Percentiles rank a stretch among this genome's conserved stretches.
Evolutionary conservation across 2,113 vertebrate genomes (phyloP).

Genomic region (Lates calcarifer): DNA sequence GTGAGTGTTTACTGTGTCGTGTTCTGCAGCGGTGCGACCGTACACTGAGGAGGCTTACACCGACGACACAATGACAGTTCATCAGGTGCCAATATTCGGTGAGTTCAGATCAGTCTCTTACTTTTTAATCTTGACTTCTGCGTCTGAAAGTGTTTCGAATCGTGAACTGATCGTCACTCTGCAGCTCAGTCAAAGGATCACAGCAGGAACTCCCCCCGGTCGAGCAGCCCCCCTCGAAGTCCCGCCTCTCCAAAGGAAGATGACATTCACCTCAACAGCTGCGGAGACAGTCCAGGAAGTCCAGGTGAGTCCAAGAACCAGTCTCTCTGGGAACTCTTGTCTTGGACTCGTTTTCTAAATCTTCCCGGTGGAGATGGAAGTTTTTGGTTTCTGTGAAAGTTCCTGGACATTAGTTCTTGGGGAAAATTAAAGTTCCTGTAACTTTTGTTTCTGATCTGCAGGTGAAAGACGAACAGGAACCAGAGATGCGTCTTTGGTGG

Average conservation of each 20-base stretch:
- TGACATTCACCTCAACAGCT: neutral
- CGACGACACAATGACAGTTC: slow-evolving; percentile 85
- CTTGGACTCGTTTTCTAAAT: no score
- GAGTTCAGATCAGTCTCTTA: slow-evolving; percentile 62
- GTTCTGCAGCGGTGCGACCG: slow-evolving; percentile 77
- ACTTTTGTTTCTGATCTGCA: slow-evolving; percentile 13
- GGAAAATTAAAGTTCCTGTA: no score
- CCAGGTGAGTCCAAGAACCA: slow-evolving; percentile 22
- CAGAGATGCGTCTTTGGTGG: slow-evolving; percentile 85
- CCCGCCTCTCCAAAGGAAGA: slow-evolving; percentile 39
- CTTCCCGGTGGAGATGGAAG: no score
- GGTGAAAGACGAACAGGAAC: slow-evolving; percentile 39
- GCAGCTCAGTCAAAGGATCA: slow-evolving; percentile 45
- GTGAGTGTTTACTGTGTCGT: neutral
- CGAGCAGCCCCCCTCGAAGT: slow-evolving; percentile 42
- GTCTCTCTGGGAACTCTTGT: no score
- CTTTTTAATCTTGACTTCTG: fast-evolving
- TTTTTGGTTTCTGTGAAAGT: no score
- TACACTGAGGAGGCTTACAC: slow-evolving; percentile 71
- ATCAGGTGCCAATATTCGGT: slow-evolving; percentile 92
- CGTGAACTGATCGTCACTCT: neutral
- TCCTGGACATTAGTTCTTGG: no score
- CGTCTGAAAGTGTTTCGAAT: neutral
- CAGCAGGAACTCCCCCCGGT: neutral
- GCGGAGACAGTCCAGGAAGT: neutral